These are phyloP conservation scores for Loris lydekkerianus DNA, from an alignment of 2,797 vertebrate genomes.

Conservation along the genomic window DNA sequence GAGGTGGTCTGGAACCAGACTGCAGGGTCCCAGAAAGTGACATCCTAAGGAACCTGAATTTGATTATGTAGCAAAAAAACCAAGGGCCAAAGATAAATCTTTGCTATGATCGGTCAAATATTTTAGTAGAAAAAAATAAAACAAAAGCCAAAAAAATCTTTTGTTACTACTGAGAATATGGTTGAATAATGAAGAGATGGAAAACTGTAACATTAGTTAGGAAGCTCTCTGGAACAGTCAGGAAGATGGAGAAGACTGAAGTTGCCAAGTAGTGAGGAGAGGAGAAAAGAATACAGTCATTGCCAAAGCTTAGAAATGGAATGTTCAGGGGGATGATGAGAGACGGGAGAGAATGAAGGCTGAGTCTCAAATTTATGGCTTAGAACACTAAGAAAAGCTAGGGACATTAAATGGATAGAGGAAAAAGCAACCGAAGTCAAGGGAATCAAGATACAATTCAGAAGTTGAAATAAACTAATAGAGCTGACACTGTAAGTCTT, in stretches of 20 bases:
- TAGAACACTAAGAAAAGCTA: not conserved
- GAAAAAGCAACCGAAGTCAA: conserved; percentile 10
- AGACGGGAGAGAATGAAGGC: not conserved
- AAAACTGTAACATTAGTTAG: not conserved
- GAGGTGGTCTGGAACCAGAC: not conserved
- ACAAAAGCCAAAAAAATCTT: not conserved
- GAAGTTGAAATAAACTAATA: conserved; percentile 7
- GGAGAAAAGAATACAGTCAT: not conserved
- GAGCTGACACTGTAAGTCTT: not conserved
- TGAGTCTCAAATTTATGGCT: conserved; percentile 17
- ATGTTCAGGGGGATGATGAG: not conserved
- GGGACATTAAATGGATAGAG: not conserved
- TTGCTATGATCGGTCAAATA: not conserved
- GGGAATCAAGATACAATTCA: not conserved
- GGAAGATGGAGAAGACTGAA: not conserved
- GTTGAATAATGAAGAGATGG: not conserved
- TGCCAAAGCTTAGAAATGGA: conserved; percentile 48
- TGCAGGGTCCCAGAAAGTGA: not conserved
- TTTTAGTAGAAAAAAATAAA: not conserved
- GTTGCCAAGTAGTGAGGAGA: not conserved
- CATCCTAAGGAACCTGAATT: not conserved
- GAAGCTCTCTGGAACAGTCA: not conserved
- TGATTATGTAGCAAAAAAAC: not conserved
- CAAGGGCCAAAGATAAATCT: not conserved
- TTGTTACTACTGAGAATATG: not conserved